Evolutionary conservation across 2,888 invertebrate genomes (phyloP), one percentile per base, ranked within the genome.

Genomic region (Drosophila dives): DNA sequence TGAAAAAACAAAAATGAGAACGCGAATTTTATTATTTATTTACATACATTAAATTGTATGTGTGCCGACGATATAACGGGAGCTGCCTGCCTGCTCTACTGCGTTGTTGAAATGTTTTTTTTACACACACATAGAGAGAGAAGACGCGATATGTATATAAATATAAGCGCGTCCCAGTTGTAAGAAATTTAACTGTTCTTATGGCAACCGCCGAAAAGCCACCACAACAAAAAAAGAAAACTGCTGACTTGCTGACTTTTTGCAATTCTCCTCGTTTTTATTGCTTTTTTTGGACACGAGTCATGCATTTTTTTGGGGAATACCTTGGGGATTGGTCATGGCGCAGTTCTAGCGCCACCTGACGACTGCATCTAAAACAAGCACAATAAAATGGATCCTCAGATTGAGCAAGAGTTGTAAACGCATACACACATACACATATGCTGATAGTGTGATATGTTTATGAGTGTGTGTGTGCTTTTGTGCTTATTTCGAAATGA

Each of bases 271-370:
- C 26, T 45, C n/a, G 20, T 45, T 45, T 51, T 36, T 36, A 17
- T n/a, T 40, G 34, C 45, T 53, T 36, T 20, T 51, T 74, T 64
- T 51, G 42, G 33, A 32, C 58, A 56, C 40, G 55, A 53, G 63
- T 58, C 70, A 56, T 67, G 72, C 64, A 75, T 61, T 69, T 67
- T 66, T 51, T 67, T 71, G 86, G 86, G 86, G 86, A 86, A 86
- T 86, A 85, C 85, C 85, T 88, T 80, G 75, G 64, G 62, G 51
- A 87, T 81, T 81, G 80, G 62, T 88, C 88, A 83, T 75, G 69
- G 64, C 29, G 26, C 50, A 40, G 20, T 34, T 73, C 40, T 72
- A 58, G 70, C 75, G 82, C 77, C 80, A 80, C 77, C 77, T 80
- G 48, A 63, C 62, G 55, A 61, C 58, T 80, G 77, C 66, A 81